A percentile compares a stretch with the other conserved stretches of the same genome.
Conservation (phyloP, 1,140 invertebrate species). For the Pogonognathellus flavescens region DNA sequence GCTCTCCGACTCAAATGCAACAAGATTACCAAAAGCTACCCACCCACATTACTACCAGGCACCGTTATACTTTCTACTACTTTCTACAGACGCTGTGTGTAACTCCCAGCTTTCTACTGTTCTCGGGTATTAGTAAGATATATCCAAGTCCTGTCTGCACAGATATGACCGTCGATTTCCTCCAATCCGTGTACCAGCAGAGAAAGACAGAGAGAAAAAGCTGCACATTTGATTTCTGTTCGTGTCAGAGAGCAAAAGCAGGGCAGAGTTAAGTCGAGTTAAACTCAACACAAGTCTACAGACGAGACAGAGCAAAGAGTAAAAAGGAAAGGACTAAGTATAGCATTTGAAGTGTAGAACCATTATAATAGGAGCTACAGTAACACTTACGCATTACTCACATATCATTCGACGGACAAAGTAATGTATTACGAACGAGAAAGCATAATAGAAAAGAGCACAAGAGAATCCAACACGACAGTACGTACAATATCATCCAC, state of each 20-base stretch:
- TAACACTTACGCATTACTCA: too few species aligned
- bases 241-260: slow-evolving; percentile 26
- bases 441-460: too few species aligned
- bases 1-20: slow-evolving; percentile 28
- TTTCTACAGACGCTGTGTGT: background rate
- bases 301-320: background rate
- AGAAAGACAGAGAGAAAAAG: background rate
- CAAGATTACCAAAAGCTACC: slow-evolving; percentile 46
- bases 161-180: background rate
- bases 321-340: background rate
- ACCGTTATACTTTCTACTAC: background rate
- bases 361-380: too few species aligned
- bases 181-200: background rate
- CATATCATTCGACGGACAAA: too few species aligned
- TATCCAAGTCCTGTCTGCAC: background rate
- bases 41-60: background rate
- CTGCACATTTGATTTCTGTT: slow-evolving; percentile 30
- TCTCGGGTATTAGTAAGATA: background rate
- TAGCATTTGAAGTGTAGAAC: too few species aligned
- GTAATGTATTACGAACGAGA: too few species aligned
- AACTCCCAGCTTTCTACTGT: background rate
- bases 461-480: too few species aligned
- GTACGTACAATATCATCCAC: background rate
- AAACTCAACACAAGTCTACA: background rate
- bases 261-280: background rate